Evolutionary conservation across 2,888 invertebrate species (phyloP), one percentile per base, ranked within the genome.

Genomic region (Lucinisca nassula): DNA sequence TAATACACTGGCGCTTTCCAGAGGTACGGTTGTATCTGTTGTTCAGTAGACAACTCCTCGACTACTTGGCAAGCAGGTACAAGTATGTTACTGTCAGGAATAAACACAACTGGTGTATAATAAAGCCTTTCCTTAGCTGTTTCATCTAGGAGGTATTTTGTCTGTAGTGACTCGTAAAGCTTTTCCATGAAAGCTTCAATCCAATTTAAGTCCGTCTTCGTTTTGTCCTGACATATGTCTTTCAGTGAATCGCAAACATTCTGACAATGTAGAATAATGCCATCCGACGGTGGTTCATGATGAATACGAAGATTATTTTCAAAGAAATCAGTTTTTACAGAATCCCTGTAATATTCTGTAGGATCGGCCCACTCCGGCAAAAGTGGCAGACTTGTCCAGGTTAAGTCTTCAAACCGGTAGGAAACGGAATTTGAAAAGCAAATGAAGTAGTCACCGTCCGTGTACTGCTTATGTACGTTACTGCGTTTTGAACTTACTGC

Each of bases 21-120:
- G 1, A 90, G 73, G 67, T 86, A 92, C 6, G 88, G 90, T 55
- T 80, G 84, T 4, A 92, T 87, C 35, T 85, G 78, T 27, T 84
- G 49, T 3, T 76, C 17, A 0, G 61, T 37, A 1, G 72, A 32
- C 27, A 87, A 58, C 8, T 77, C 32, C n/a, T 74, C 55, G 6
- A 88, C 85, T 38, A 90, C 55, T 17, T 74, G 72, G 37, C 30
- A 32, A 8, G 73, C 38, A 17, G 17, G 40, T 4, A 89, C 81
- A 70, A 70, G 32, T 17, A 17, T 14, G 17, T 10, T 14, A 30
- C 30, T 4, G 3, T 70, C 70, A 4, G 55, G 55, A n/a, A 55
- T 4, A 4, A 55, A 55, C 4, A 55, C 55, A 14, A 55, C 55
- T 4, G 55, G 55, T n/a, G 55, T 55, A 55, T 55, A n/a, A 21